phyloP scores from a whole-genome alignment of 2,797 vertebrate genomes.

The Synaphobranchus kaupii region DNA sequence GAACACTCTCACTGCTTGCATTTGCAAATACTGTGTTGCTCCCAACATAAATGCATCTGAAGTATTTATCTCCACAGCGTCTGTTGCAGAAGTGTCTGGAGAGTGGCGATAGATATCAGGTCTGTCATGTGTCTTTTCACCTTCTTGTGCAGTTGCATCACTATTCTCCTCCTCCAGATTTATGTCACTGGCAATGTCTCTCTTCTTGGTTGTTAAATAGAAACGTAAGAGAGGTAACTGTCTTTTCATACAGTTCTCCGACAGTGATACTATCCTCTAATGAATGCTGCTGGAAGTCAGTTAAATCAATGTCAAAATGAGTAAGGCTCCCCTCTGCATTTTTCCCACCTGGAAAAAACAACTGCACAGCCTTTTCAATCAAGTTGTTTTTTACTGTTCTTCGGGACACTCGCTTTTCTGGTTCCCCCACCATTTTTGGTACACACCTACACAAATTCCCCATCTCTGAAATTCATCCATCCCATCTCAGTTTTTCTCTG shows the following conservation, averaged over 20 bases:
- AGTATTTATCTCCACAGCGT: constrained; percentile 8
- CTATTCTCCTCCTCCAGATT: not conserved
- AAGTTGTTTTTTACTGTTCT: constrained; percentile 24
- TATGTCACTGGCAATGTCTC: not conserved
- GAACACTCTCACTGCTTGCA: constrained; percentile 13
- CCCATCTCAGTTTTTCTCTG: constrained; percentile 25
- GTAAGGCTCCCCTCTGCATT: constrained; percentile 22
- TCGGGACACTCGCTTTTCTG: constrained; percentile 20
- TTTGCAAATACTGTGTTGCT: constrained; percentile 24
- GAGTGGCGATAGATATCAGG: not conserved
- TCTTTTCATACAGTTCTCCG: constrained; percentile 6
- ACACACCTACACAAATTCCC: constrained; percentile 17
- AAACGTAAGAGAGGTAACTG: constrained; percentile 6
- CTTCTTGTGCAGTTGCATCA: not conserved
- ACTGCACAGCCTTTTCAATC: constrained; percentile 28
- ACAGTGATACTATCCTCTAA: constrained; percentile 1
- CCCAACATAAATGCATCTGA: constrained; percentile 23
- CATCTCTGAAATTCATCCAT: constrained; percentile 32
- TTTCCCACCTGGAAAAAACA: constrained; percentile 27
- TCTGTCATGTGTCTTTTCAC: not conserved
- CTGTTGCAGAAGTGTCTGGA: not conserved
- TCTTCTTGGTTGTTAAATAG: constrained; percentile 25
- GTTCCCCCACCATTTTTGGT: constrained; percentile 31
- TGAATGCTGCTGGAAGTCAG: constrained; percentile 24
- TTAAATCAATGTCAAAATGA: constrained; percentile 31